Conservation (phyloP, 2,797 vertebrate species). For the Trematomus bernacchii region DNA sequence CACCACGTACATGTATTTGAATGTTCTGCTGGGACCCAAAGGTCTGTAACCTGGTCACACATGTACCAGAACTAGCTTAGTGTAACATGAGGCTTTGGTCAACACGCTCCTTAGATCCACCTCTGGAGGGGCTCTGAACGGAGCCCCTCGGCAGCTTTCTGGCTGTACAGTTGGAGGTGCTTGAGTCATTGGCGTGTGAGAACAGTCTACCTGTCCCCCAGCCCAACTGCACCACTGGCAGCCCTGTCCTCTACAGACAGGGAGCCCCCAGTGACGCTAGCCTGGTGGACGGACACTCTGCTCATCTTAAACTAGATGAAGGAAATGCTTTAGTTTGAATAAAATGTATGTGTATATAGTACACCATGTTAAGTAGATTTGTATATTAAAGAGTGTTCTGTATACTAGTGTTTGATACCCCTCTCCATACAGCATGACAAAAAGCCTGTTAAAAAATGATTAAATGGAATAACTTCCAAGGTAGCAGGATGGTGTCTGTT, state of each 20-base stretch:
- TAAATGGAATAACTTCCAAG: no score
- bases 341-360: no score
- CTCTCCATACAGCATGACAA: background rate
- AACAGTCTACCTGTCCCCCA: slow-evolving; percentile 90
- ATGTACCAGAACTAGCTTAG: no score
- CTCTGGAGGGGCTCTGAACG: slow-evolving; percentile 89
- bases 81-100: background rate
- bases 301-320: no score
- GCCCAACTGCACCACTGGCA: slow-evolving; percentile 87
- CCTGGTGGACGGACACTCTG: slow-evolving; percentile 87
- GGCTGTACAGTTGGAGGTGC: slow-evolving; percentile 94
- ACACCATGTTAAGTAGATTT: no score
- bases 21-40: slow-evolving; percentile 88
- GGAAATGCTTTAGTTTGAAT: no score
- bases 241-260: slow-evolving; percentile 68
- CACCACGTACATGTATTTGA: no score
- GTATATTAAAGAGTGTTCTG: no score
- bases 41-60: slow-evolving; percentile 76
- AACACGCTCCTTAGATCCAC: slow-evolving; percentile 97
- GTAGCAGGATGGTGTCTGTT: no score
- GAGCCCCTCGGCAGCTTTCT: slow-evolving; percentile 63
- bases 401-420: no score
- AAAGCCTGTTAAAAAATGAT: no score
- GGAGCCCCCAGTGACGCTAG: slow-evolving; percentile 82
- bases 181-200: slow-evolving; percentile 98